Conservation (phyloP, 2,888 invertebrate species). For the Meiosimyza decipiens region DNA sequence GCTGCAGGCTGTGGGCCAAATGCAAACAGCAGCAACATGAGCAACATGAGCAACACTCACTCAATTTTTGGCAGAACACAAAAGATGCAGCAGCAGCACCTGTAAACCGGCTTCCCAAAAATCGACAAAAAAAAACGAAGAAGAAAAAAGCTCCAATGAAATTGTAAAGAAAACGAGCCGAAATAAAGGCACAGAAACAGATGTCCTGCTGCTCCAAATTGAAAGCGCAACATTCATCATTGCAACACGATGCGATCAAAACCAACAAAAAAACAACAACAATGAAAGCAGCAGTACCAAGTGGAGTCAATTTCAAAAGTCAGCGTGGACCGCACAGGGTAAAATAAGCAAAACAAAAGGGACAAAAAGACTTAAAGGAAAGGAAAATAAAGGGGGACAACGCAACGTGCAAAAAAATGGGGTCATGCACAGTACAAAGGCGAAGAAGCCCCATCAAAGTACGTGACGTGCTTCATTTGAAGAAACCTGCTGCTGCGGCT, state of each 20-base stretch:
- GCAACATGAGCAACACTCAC: constrained; percentile 30
- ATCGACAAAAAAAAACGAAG: constrained; percentile 28
- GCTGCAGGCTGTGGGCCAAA: constrained; percentile 50
- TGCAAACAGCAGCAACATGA: constrained; percentile 47
- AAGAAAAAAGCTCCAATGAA: constrained; percentile 9
- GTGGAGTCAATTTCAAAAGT: constrained; percentile 29
- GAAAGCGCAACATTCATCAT: constrained; percentile 60
- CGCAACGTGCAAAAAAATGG: constrained; percentile 44
- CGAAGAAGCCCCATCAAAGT: constrained; percentile 23
- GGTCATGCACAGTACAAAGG: constrained; percentile 48
- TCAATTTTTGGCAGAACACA: not conserved
- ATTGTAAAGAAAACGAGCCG: constrained; percentile 4
- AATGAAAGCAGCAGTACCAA: constrained; percentile 10
- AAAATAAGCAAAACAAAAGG: constrained; percentile 7
- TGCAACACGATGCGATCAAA: constrained; percentile 17
- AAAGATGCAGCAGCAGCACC: constrained; percentile 35
- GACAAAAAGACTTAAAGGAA: not conserved
- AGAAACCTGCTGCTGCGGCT: constrained; percentile 30
- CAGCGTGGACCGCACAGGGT: constrained; percentile 4
- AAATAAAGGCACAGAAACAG: constrained; percentile 52
- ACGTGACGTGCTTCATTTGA: constrained; percentile 33
- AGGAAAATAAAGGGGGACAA: not conserved
- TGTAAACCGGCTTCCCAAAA: constrained; percentile 37
- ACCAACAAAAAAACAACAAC: not conserved
- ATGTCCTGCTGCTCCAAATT: constrained; percentile 64